These are phyloP conservation scores for Lithophane socia DNA, from an alignment of 2,888 invertebrate species.

Conservation along the genomic window DNA sequence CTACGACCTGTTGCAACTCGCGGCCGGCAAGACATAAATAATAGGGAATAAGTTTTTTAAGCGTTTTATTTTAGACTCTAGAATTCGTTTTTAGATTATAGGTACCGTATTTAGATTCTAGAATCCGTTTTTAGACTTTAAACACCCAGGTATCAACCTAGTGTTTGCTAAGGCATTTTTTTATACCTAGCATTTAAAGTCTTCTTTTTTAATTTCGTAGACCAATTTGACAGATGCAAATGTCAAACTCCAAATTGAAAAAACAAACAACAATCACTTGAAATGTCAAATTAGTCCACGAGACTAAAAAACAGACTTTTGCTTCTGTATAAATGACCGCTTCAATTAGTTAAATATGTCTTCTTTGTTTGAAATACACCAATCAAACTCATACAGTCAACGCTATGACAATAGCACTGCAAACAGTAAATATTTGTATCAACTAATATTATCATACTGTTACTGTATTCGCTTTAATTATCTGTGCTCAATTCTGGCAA, in stretches of 20 bases:
- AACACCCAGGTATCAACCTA: neutral
- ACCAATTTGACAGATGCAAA: too few relatives aligned
- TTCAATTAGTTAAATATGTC: constrained; percentile 5
- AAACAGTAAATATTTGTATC: constrained; percentile 69
- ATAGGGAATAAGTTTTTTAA: neutral
- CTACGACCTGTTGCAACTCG: too few relatives aligned
- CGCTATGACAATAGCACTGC: constrained; percentile 50
- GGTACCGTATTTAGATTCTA: neutral
- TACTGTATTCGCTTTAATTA: constrained; percentile 78
- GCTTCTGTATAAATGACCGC: neutral
- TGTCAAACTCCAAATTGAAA: too few relatives aligned
- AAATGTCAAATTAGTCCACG: too few relatives aligned
- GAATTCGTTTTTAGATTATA: neutral
- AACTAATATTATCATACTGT: constrained; percentile 69
- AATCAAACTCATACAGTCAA: constrained; percentile 52
- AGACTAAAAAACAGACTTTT: too few relatives aligned
- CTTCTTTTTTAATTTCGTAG: too few relatives aligned
- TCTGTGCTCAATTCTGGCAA: constrained; percentile 78
- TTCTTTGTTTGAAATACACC: constrained; percentile 44
- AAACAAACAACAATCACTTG: too few relatives aligned
- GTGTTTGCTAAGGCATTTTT: neutral
- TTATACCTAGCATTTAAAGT: neutral
- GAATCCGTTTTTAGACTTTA: neutral
- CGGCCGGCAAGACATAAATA: neutral
- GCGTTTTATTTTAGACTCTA: neutral